Conservation (phyloP, 2,888 invertebrate species). For the Platycheirus albimanus region DNA sequence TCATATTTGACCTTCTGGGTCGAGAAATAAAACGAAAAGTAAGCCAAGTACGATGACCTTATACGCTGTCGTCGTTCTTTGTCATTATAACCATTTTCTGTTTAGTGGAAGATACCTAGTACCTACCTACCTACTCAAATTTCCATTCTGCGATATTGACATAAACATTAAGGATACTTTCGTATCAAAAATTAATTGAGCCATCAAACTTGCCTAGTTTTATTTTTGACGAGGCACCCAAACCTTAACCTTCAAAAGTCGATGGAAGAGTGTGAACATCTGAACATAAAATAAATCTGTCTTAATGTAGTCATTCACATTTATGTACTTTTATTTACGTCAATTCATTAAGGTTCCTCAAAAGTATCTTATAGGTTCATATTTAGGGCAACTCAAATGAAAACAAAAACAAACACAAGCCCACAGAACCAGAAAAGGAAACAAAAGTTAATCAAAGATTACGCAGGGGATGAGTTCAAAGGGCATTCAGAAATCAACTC, state of each 20-base stretch:
- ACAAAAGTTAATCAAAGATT: slow-evolving; percentile 43
- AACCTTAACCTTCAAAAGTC: too few relatives aligned
- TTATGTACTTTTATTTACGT: slow-evolving; percentile 19
- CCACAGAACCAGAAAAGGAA: not conserved
- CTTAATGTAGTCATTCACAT: slow-evolving; percentile 23
- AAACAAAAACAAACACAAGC: not conserved
- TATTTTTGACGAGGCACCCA: too few relatives aligned
- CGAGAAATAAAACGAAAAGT: not conserved
- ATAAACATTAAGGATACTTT: too few relatives aligned
- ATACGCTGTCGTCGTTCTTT: not conserved
- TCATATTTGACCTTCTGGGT: not conserved
- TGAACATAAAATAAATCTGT: slow-evolving; percentile 13
- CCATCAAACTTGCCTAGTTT: too few relatives aligned
- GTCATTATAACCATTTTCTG: too few relatives aligned
- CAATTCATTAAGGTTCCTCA: slow-evolving; percentile 1
- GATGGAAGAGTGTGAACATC: too few relatives aligned
- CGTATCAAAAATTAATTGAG: too few relatives aligned
- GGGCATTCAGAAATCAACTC: slow-evolving; percentile 40
- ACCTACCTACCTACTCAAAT: too few relatives aligned
- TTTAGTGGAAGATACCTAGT: too few relatives aligned
- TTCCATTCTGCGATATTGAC: too few relatives aligned
- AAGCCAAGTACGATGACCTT: not conserved
- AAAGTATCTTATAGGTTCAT: not conserved
- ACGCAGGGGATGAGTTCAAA: slow-evolving; percentile 32
- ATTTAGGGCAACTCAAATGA: not conserved